Base-by-base conservation (phyloP, 2,113 vertebrate species). In the Saccopteryx bilineata region DNA sequence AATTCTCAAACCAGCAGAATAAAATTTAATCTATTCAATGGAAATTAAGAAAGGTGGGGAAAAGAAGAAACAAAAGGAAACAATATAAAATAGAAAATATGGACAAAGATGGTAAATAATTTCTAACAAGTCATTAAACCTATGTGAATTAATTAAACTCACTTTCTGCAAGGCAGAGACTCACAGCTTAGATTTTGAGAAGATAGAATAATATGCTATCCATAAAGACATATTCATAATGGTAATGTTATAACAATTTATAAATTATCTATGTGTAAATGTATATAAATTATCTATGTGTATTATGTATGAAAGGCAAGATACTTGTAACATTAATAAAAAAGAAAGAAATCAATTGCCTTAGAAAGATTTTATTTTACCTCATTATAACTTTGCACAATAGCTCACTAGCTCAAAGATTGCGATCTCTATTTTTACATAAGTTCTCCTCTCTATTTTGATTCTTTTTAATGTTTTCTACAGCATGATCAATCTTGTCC, bases 51-150 rank as follows among this genome's bases (percentile, higher is more conserved):
- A 83, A 79, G n/a, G 28, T 79, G 28, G 18, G 15, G 9, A 79
- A 76, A 19, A 60, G 63, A 90, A 82, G 23, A 90, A 86, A 95
- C 58, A 85, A 69, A 90, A 80, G 28, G 46, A 76, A 82, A 76
- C 28, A 28, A 28, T 10, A 0, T 58, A 24, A 94, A 92, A 71
- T 79, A 24, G 11, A 76, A 80, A 75, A 72, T 26, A 48, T 90
- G 48, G 61, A 81, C 74, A 81, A 85, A 74, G 19, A 28, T 90
- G 65, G 9, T 13, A 61, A 92, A 75, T 68, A 81, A 33, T 87
- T 82, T 52, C 33, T 93, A 84, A 79, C 14, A 69, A 58, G 19
- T 82, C 39, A 28, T 28, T 92, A 60, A 71, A 80, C 60, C 52
- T 87, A 5, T 23, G 10, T 39, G 60, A 68, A 71, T 50, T 87